Conservation (phyloP, 2,888 invertebrate genomes). For the Junonia oenone region DNA sequence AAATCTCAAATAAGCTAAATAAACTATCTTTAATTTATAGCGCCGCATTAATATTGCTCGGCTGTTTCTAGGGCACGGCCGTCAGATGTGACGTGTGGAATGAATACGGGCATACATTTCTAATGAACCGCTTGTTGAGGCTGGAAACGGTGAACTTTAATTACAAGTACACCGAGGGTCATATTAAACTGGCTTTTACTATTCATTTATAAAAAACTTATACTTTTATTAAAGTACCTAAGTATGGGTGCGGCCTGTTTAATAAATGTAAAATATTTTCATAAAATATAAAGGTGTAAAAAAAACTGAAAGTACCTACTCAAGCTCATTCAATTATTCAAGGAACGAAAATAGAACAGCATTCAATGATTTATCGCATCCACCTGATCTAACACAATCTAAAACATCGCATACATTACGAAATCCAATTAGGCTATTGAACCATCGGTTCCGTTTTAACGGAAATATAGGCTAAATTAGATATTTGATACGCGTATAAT, state of each 20-base stretch:
- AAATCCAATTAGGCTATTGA: neutral
- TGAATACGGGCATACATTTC: conserved; percentile 10
- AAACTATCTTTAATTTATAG: conserved; percentile 17
- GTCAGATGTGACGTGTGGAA: conserved; percentile 10
- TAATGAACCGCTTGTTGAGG: conserved; percentile 7
- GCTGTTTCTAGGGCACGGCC: conserved; percentile 13
- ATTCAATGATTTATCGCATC: neutral
- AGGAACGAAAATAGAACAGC: neutral
- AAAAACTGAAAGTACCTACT: neutral
- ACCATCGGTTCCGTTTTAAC: neutral
- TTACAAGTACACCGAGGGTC: neutral
- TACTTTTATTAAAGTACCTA: too few species aligned
- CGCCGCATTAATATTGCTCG: conserved; percentile 6
- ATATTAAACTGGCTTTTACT: neutral
- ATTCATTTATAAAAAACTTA: neutral
- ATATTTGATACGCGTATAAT: neutral
- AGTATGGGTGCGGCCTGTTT: too few species aligned
- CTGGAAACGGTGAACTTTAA: neutral
- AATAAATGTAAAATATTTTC: too few species aligned
- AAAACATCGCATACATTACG: neutral
- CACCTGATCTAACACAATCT: neutral
- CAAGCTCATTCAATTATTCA: neutral
- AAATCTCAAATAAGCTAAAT: conserved; percentile 25
- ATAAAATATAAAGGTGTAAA: too few species aligned
- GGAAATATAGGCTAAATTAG: neutral